Evolutionary conservation across 37 sponge, comb jelly and placozoan genomes (phyloP), one percentile per base, ranked within the genome.

Genomic region (Dysidea cf. avara): DNA sequence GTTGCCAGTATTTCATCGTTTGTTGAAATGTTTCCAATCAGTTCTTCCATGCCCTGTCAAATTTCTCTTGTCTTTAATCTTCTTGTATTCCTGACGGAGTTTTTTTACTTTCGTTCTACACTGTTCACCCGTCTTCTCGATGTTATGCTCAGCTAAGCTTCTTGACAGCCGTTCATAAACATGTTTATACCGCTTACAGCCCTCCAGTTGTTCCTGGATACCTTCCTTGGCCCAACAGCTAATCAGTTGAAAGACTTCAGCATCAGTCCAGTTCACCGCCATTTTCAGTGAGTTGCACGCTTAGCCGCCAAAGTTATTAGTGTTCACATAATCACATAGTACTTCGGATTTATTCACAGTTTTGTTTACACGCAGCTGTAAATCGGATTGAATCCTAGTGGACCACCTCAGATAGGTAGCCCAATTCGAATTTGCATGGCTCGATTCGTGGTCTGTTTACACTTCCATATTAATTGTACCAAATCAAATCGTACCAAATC

Each of bases 41-140:
- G 52, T 49, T 16, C 52, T 49, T 13, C 52, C 52, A 13, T 16
- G 13, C 16, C 52, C 52, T 13, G 52, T 49, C 16, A 49, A 16
- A 13, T 16, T 16, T 18, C 16, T 49, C 52, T 49, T 49, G 16
- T 49, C 52, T 49, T 49, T 49, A 49, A 49, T 64, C 24, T 64
- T 64, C 37, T 64, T 64, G 65, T 64, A 64, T 13, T 64, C 65
- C 24, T 64, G 29, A 16, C 34, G 33, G 40, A 64, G 17, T 64
- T 64, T 64, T 25, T 64, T 29, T 38, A 64, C 18, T 64, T 64
- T 64, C 6, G 33, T 40, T 64, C 65, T 13, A 64, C 65, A 64
- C 37, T 64, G 65, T 16, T 49, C 52, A 18, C 52, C 52, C 16
- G 52, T 49, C 52, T 49, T 49, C 16, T 49, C 52, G 13, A 49